These are phyloP conservation scores for Drosophila nigrodunni DNA, from an alignment of 1,140 invertebrate genomes.

Conservation along the genomic window DNA sequence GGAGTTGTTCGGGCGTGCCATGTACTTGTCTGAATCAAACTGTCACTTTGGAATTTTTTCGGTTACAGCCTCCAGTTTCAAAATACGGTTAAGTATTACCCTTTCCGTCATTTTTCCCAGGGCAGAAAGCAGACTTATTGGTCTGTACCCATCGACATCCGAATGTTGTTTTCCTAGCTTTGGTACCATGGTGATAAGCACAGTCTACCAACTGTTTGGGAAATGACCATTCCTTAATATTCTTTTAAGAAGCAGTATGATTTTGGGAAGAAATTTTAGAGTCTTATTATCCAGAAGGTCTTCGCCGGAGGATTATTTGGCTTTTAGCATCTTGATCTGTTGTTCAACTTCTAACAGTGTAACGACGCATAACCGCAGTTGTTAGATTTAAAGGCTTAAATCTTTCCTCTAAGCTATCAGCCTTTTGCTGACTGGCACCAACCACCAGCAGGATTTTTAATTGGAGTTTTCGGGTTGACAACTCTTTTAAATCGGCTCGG, in stretches of 20 bases:
- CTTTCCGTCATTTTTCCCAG: neutral
- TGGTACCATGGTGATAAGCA: neutral
- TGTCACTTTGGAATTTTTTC: neutral
- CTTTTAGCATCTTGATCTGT: too few species aligned
- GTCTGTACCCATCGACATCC: neutral
- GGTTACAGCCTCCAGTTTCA: neutral
- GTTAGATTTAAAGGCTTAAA: neutral
- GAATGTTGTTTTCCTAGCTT: neutral
- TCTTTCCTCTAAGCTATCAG: neutral
- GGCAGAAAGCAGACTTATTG: too few species aligned
- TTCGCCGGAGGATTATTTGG: neutral
- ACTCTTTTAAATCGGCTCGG: slow-evolving; percentile 17
- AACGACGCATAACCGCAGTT: too few species aligned
- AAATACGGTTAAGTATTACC: neutral
- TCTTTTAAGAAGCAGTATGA: neutral
- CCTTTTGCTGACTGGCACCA: neutral
- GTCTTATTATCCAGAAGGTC: too few species aligned
- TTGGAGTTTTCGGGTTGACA: neutral
- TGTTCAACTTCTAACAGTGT: too few species aligned
- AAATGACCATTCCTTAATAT: neutral
- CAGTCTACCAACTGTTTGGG: neutral
- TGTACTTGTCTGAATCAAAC: neutral
- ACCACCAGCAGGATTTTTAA: neutral
- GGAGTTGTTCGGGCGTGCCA: neutral
- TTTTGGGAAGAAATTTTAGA: too few species aligned